Conservation (phyloP, 2,797 vertebrate species). For the Siniperca scherzeri region DNA sequence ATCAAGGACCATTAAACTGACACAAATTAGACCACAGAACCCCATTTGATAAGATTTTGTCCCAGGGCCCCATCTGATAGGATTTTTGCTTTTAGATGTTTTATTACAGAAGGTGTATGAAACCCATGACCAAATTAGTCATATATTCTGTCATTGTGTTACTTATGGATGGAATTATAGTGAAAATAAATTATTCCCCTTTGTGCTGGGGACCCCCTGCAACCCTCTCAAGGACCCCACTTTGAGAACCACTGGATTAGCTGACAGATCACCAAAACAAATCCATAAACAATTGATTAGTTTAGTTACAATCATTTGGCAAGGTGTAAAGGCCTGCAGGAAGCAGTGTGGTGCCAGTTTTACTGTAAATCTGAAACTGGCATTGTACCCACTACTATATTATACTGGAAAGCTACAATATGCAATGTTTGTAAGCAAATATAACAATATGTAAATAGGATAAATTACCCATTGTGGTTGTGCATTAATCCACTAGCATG, state of each 20-base stretch:
- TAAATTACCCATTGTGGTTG: slow-evolving; percentile 3
- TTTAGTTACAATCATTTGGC: background rate
- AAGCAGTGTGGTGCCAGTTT: background rate
- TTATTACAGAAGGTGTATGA: too few relatives aligned
- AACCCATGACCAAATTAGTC: too few relatives aligned
- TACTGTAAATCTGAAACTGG: background rate
- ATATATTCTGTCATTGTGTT: too few relatives aligned
- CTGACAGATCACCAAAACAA: slow-evolving; percentile 8
- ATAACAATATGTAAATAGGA: background rate
- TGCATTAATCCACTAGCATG: background rate
- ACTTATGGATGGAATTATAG: too few relatives aligned
- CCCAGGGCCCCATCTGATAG: too few relatives aligned
- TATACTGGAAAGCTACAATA: slow-evolving; percentile 1
- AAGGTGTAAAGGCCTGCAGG: background rate
- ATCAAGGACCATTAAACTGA: too few relatives aligned
- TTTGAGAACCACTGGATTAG: background rate
- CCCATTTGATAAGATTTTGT: too few relatives aligned
- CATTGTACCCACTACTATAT: background rate
- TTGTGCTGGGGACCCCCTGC: too few relatives aligned
- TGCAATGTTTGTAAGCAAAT: background rate
- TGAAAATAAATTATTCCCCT: too few relatives aligned
- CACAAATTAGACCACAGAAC: too few relatives aligned
- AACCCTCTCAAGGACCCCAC: too few relatives aligned
- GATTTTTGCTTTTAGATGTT: too few relatives aligned
- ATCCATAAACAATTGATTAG: background rate